Percentiles rank a stretch among this genome's conserved stretches.
Evolutionary conservation across 92 coral and sea anemone genomes (phyloP).

Genomic region (Porites cylindrica): DNA sequence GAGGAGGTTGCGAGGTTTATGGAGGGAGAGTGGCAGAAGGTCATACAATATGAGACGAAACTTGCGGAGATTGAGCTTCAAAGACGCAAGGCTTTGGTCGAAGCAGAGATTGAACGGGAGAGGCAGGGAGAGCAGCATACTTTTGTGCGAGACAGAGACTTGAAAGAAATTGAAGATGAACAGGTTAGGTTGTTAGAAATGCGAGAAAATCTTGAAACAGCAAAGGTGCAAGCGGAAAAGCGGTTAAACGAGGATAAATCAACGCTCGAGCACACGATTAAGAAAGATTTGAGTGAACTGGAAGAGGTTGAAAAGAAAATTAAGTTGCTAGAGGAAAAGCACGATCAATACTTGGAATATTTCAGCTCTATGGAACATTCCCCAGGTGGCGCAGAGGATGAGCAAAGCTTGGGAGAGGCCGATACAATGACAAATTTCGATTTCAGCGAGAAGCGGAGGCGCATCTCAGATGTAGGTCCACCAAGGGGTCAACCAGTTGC

Average conservation of each 20-base stretch:
- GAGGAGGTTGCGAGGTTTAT: conserved; percentile 65
- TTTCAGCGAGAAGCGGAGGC: conserved; percentile 21
- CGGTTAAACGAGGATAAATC: conserved; percentile 54
- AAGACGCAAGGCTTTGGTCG: conserved; percentile 72
- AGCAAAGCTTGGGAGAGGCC: conserved; percentile 13
- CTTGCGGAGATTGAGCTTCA: conserved; percentile 90
- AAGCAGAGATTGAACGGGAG: conserved; percentile 71
- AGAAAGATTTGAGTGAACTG: conserved; percentile 67
- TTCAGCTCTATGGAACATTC: conserved; percentile 18
- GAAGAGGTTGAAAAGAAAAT: conserved; percentile 77
- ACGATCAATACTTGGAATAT: conserved; percentile 41
- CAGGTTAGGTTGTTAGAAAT: conserved; percentile 66
- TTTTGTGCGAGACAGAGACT: conserved; percentile 80
- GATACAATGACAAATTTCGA: conserved; percentile 16
- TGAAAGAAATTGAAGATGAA: conserved; percentile 73
- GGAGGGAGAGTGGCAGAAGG: conserved; percentile 86
- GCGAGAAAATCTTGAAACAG: conserved; percentile 56
- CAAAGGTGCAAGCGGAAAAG: conserved; percentile 57
- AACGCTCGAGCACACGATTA: conserved; percentile 67
- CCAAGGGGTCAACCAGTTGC: conserved; percentile 19
- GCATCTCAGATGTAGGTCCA: conserved; percentile 37
- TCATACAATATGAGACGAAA: conserved; percentile 86
- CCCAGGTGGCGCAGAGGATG: conserved; percentile 18
- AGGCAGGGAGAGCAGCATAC: conserved; percentile 65
- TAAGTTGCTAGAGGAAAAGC: conserved; percentile 59